Percentiles rank a stretch among this genome's conserved stretches.
Conservation (phyloP, 2,797 vertebrate genomes). For the Anabas testudineus region DNA sequence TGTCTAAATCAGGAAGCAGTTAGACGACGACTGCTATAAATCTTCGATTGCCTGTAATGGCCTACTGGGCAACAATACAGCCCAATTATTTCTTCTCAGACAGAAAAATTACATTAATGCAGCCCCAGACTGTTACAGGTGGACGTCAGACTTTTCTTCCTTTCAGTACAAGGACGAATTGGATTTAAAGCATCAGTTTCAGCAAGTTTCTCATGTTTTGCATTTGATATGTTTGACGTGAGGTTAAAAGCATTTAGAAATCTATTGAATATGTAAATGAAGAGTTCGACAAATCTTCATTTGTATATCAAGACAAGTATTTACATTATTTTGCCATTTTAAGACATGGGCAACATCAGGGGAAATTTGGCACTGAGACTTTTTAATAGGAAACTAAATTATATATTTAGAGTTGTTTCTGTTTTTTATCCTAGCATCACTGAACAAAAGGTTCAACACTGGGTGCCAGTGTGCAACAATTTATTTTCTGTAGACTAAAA, state of each 20-base stretch:
- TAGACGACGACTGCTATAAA: constrained; percentile 13
- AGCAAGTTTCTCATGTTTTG: constrained; percentile 1
- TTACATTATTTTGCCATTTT: no score
- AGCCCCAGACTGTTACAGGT: constrained; percentile 10
- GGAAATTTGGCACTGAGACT: no score
- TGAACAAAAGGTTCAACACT: not conserved
- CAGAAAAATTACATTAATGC: constrained; percentile 27
- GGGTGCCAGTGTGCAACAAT: not conserved
- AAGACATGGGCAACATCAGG: no score
- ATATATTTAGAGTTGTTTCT: no score
- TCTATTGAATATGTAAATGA: no score
- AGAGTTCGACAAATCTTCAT: no score
- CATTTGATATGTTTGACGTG: constrained; percentile 1
- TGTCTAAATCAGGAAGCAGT: constrained; percentile 23
- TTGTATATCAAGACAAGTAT: no score
- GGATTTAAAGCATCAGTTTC: not conserved
- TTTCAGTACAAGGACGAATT: not conserved
- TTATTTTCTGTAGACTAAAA: not conserved
- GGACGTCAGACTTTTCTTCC: not conserved
- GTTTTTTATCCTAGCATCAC: no score
- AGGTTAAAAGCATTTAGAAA: not conserved
- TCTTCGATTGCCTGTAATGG: constrained; percentile 38
- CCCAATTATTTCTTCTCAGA: constrained; percentile 3
- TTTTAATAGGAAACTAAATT: no score
- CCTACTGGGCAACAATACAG: constrained; percentile 20